These are phyloP conservation scores for Creontiades dilutus DNA, from an alignment of 2,888 invertebrate genomes.

Conservation along the genomic window DNA sequence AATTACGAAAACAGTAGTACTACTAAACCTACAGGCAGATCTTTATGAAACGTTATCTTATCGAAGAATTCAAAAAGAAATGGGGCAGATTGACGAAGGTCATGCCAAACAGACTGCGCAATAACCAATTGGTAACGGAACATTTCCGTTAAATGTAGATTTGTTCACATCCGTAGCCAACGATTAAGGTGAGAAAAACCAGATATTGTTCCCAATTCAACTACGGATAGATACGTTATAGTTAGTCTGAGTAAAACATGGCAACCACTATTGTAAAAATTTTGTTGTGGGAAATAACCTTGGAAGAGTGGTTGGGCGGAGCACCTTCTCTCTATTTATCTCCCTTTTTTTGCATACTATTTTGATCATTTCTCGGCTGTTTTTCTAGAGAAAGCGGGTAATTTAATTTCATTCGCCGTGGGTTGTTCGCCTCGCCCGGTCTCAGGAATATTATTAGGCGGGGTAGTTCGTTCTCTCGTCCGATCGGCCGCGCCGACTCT, in stretches of 20 bases:
- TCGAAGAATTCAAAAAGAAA: not conserved
- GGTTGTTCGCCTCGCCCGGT: slow-evolving; percentile 20
- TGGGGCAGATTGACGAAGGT: not conserved
- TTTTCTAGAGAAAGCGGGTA: slow-evolving; percentile 22
- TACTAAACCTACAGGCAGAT: too few relatives aligned
- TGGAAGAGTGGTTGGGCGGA: not conserved
- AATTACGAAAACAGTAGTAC: too few relatives aligned
- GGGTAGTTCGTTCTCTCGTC: slow-evolving; percentile 7
- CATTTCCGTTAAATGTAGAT: slow-evolving; percentile 2
- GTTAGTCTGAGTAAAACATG: not conserved
- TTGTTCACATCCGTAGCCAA: slow-evolving; percentile 5
- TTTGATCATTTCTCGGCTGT: slow-evolving; percentile 3
- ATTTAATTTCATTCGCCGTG: slow-evolving; percentile 22
- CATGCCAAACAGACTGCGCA: not conserved
- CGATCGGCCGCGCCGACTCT: not conserved
- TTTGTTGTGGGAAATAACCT: slow-evolving; percentile 14
- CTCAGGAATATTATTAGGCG: slow-evolving; percentile 29
- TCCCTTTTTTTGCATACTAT: not conserved
- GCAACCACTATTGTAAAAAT: not conserved
- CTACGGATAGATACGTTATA: not conserved
- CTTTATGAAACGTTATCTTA: too few relatives aligned
- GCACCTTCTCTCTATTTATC: not conserved
- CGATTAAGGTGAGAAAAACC: not conserved
- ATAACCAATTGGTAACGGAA: not conserved
- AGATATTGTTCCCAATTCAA: not conserved